Percentiles rank a stretch among this genome's conserved stretches.
phyloP scores from a whole-genome alignment of 2,888 invertebrate species.

The Ischnus inquisitorius region DNA sequence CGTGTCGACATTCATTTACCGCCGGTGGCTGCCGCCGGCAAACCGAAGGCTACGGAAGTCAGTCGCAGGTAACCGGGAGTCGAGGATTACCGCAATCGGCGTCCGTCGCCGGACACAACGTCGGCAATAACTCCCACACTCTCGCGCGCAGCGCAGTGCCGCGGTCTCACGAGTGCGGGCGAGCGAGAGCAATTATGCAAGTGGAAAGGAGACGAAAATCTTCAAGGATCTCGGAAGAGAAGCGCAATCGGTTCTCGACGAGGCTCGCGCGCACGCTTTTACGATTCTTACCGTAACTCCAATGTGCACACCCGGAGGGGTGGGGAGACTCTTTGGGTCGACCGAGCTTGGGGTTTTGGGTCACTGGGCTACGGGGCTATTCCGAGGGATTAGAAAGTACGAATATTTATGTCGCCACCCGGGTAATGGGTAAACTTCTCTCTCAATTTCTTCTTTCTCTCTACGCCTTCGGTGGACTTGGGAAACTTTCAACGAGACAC shows the following conservation, averaged over 20 bases:
- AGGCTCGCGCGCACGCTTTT: slow-evolving; percentile 55
- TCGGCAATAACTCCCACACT: not conserved
- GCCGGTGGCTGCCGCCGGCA: slow-evolving; percentile 4
- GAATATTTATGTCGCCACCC: slow-evolving; percentile 76
- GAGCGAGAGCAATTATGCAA: slow-evolving; percentile 20
- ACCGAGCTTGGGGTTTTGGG: slow-evolving; percentile 74
- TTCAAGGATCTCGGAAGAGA: slow-evolving; percentile 14
- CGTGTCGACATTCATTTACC: slow-evolving; percentile 71
- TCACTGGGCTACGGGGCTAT: slow-evolving; percentile 76
- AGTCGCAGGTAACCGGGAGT: slow-evolving; percentile 50
- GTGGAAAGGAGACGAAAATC: slow-evolving; percentile 6
- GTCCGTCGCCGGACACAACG: slow-evolving; percentile 38
- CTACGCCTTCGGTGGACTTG: not conserved
- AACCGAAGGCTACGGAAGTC: slow-evolving; percentile 15
- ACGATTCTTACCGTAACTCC: slow-evolving; percentile 56
- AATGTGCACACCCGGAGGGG: not conserved
- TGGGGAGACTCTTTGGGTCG: slow-evolving; percentile 70
- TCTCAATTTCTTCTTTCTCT: slow-evolving; percentile 5
- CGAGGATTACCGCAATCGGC: slow-evolving; percentile 60
- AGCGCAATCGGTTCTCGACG: slow-evolving; percentile 56
- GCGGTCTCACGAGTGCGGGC: not conserved
- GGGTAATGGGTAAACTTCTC: slow-evolving; percentile 30
- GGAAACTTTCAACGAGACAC: not conserved
- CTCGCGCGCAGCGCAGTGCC: not conserved
- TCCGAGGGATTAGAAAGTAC: slow-evolving; percentile 71